Evolutionary conservation across 2,113 vertebrate species (phyloP).

Genomic region (Rhineura floridana): DNA sequence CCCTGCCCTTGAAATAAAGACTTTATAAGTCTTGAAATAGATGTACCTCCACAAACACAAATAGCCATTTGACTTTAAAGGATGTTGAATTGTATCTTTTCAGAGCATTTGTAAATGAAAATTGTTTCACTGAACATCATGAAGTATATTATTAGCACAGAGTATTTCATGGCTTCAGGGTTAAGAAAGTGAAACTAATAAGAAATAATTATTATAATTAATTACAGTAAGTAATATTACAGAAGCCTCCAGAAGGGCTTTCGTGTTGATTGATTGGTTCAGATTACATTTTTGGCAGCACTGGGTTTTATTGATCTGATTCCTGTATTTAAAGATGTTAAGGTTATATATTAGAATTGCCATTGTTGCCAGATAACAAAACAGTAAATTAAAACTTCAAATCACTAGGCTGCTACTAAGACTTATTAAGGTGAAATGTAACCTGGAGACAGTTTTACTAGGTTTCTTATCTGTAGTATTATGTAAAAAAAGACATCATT

Average conservation of each 20-base stretch:
- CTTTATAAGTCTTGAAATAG: not conserved
- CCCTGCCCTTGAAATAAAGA: too few relatives aligned
- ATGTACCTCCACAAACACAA: not conserved
- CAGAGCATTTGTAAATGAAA: conserved; percentile 10
- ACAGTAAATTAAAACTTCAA: conserved; percentile 28
- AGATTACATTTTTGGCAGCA: conserved; percentile 28
- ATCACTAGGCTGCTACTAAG: not conserved
- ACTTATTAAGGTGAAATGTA: conserved; percentile 5
- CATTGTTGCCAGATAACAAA: conserved; percentile 21
- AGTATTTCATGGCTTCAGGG: conserved; percentile 5
- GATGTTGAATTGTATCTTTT: not conserved
- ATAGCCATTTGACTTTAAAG: not conserved
- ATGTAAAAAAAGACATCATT: not conserved
- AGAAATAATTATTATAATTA: conserved; percentile 29
- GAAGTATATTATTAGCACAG: not conserved
- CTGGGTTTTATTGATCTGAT: conserved; percentile 25
- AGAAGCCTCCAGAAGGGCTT: conserved; percentile 25
- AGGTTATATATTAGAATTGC: conserved; percentile 23
- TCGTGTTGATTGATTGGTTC: conserved; percentile 39
- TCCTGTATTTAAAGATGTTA: conserved; percentile 25
- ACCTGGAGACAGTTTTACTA: conserved; percentile 1
- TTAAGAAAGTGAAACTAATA: conserved; percentile 22
- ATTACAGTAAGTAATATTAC: conserved; percentile 28
- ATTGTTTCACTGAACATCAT: not conserved
- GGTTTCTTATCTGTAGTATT: not conserved